A percentile compares a stretch with the other conserved stretches of the same genome.
Evolutionary conservation across 2,888 invertebrate species (phyloP).

Genomic region (Limnephilus lunatus): DNA sequence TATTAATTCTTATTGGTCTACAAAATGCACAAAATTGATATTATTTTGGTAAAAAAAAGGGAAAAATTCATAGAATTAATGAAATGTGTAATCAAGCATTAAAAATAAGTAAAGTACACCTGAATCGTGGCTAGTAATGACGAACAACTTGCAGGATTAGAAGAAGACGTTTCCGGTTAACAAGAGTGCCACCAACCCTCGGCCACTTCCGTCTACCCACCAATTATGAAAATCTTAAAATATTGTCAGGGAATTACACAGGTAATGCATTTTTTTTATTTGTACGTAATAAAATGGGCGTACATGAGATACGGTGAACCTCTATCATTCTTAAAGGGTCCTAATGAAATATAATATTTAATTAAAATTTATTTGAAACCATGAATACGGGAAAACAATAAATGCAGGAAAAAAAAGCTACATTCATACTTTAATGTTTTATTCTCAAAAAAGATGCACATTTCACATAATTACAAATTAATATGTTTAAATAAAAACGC

Average conservation of each 20-base stretch:
- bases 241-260: background rate
- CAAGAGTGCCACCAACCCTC: background rate
- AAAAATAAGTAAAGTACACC: background rate
- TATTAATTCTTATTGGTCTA: background rate
- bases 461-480: too few relatives aligned
- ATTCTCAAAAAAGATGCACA: too few relatives aligned
- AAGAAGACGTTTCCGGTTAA: background rate
- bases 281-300: too few relatives aligned
- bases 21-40: background rate
- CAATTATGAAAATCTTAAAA: background rate
- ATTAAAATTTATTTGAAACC: too few relatives aligned
- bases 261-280: background rate
- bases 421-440: too few relatives aligned
- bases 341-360: too few relatives aligned
- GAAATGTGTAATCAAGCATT: background rate
- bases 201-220: background rate
- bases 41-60: background rate
- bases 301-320: too few relatives aligned
- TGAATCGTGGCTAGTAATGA: background rate
- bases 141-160: background rate
- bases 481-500: too few relatives aligned
- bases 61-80: background rate
- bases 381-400: too few relatives aligned
- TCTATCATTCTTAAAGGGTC: too few relatives aligned
- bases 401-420: too few relatives aligned